Evolutionary conservation across 1,140 invertebrate species (phyloP), one percentile per base, ranked within the genome.

Genomic region (Littorina saxatilis): DNA sequence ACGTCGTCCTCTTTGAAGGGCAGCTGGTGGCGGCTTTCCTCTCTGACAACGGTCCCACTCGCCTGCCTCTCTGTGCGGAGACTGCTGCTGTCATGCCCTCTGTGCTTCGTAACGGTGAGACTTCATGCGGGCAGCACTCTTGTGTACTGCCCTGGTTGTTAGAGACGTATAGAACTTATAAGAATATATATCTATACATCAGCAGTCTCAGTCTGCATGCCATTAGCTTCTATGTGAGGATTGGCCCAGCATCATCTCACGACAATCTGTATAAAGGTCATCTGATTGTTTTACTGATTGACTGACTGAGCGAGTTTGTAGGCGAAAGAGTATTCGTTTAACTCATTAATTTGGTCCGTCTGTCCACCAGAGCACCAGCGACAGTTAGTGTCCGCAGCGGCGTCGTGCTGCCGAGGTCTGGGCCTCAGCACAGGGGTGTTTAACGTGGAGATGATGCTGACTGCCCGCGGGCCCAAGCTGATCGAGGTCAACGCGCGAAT

Each of bases 361-460:
- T 17, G 7, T 17, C 43, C 43, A 35, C 40, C 75, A 47, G 88
- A 88, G 32, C 86, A 84, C 70, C 40, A 83, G 50, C 82, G 63
- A 0, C 87, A 88, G 61, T 72, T 89, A 29, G 79, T 85, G 1
- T 79, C 75, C 0, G 84, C 87, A 32, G 87, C 88, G 27, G 87
- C 84, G 50, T 82, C 85, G 35, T 89, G 88, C 66, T 89, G 88
- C 70, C 83, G 80, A 7, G 84, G 85, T 66, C 80, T 89, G 17
- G 88, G 87, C 20, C 74, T 89, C 15, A 55, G 61, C 27, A 84
- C 82, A 17, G 88, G 87, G 1, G 85, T 86, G n/a, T 89, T 86
- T 70, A 89, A 89, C 78, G 86, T 89, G 9, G 87, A 88, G 72
- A 82, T 89, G 79, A 86, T 82, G 52, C 86, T 88, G 88, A 85